Conservation (phyloP, 2,888 invertebrate genomes). For the Acrobasis repandana region DNA sequence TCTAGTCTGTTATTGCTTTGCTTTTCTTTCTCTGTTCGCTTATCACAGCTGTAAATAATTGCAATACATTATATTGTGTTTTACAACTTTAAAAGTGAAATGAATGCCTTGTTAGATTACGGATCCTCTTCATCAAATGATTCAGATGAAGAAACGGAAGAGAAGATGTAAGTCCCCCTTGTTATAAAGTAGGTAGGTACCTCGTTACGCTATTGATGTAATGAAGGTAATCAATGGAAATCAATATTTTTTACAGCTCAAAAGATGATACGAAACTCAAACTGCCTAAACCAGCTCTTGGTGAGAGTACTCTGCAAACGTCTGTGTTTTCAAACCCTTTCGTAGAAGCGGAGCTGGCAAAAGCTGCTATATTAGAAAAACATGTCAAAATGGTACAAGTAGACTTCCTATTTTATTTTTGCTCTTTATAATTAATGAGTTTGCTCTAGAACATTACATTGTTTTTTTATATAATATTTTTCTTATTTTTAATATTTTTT, state of each 20-base stretch:
- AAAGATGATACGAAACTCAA: slow-evolving; percentile 59
- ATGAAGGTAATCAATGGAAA: background rate
- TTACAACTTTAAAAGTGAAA: slow-evolving; percentile 37
- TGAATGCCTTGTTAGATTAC: slow-evolving; percentile 88
- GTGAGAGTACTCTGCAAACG: slow-evolving; percentile 80
- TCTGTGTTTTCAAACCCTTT: slow-evolving; percentile 95
- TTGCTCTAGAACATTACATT: background rate
- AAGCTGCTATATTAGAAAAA: slow-evolving; percentile 93
- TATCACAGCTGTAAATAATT: background rate
- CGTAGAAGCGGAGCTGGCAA: slow-evolving; percentile 92
- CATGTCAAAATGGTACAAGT: slow-evolving; percentile 95
- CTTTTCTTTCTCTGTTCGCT: background rate
- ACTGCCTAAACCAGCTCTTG: slow-evolving; percentile 86
- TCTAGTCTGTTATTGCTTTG: background rate
- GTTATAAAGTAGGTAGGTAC: background rate
- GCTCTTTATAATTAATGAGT: background rate
- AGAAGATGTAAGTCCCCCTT: slow-evolving; percentile 56
- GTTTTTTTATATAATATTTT: background rate
- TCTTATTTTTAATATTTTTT: background rate
- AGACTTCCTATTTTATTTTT: slow-evolving; percentile 60
- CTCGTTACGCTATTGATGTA: background rate
- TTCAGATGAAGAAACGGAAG: slow-evolving; percentile 73
- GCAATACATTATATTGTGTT: background rate
- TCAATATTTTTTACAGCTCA: slow-evolving; percentile 34
- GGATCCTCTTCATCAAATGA: slow-evolving; percentile 76